These are phyloP conservation scores for Cheilosia impressa DNA, from an alignment of 2,888 invertebrate genomes.

Conservation along the genomic window DNA sequence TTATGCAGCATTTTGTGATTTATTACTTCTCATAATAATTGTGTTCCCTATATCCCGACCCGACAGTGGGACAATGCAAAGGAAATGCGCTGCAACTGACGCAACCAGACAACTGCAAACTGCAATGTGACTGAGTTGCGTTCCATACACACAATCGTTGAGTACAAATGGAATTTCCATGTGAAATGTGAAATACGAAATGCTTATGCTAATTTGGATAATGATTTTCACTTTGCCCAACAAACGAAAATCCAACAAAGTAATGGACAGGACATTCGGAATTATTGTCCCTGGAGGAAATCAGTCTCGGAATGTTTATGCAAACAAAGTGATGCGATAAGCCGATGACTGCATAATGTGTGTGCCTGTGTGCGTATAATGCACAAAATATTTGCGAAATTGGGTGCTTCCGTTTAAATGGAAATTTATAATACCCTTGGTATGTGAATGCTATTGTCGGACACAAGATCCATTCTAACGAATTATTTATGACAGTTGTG, in stretches of 20 bases:
- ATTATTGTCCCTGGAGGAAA: slow-evolving; percentile 31
- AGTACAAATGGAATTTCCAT: slow-evolving; percentile 23
- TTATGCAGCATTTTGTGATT: slow-evolving; percentile 57
- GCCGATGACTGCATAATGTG: neutral
- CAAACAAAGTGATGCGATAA: slow-evolving; percentile 41
- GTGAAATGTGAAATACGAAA: slow-evolving; percentile 38
- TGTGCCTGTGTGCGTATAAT: slow-evolving; percentile 7
- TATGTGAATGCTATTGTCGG: no score
- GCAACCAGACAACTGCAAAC: slow-evolving; percentile 37
- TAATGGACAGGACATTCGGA: slow-evolving; percentile 39
- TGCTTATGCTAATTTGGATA: slow-evolving; percentile 53
- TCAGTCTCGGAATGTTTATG: slow-evolving; percentile 37
- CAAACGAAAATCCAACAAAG: slow-evolving; percentile 33
- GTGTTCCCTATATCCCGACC: neutral
- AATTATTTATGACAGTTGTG: neutral
- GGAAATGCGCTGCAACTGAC: slow-evolving; percentile 33
- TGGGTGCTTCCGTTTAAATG: slow-evolving; percentile 32
- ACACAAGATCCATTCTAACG: neutral
- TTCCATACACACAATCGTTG: neutral
- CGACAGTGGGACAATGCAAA: slow-evolving; percentile 18
- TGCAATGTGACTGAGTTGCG: slow-evolving; percentile 16
- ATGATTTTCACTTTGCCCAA: slow-evolving; percentile 40
- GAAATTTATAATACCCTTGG: neutral
- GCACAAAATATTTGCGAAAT: slow-evolving; percentile 38
- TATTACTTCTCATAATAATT: slow-evolving; percentile 44